Conservation (phyloP, 2,797 vertebrate genomes). For the Pteronotus mesoamericanus region DNA sequence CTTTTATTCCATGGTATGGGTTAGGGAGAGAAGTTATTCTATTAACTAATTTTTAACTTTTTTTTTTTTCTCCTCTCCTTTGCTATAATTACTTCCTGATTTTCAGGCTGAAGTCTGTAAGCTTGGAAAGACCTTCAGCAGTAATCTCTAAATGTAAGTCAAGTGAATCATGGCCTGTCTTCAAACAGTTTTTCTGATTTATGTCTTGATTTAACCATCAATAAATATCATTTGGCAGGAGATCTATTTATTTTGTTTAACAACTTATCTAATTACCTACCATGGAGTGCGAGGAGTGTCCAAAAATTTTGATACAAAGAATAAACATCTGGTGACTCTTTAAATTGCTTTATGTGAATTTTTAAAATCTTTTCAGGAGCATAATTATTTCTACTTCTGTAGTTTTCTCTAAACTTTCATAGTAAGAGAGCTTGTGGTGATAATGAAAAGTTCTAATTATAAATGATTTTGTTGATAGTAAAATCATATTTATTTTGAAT, state of each 20-base stretch:
- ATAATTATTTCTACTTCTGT: neutral
- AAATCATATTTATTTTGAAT: neutral
- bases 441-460: neutral
- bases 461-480: neutral
- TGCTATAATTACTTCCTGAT: neutral
- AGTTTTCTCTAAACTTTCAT: constrained; percentile 12
- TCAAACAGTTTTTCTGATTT: neutral
- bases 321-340: neutral
- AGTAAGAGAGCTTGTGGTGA: neutral
- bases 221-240: neutral
- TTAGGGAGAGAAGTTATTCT: neutral
- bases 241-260: neutral
- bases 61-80: neutral
- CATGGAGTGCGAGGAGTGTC: neutral
- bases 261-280: neutral
- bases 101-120: constrained; percentile 3
- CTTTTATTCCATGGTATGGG: neutral
- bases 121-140: neutral
- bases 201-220: neutral
- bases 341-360: neutral
- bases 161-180: neutral
- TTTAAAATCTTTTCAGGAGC: neutral
- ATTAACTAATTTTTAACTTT: neutral
- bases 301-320: neutral
- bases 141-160: constrained; percentile 35